Evolutionary conservation across 92 coral and sea anemone species (phyloP), one percentile per base, ranked within the genome.

Genomic region (Zoanthus sociatus): DNA sequence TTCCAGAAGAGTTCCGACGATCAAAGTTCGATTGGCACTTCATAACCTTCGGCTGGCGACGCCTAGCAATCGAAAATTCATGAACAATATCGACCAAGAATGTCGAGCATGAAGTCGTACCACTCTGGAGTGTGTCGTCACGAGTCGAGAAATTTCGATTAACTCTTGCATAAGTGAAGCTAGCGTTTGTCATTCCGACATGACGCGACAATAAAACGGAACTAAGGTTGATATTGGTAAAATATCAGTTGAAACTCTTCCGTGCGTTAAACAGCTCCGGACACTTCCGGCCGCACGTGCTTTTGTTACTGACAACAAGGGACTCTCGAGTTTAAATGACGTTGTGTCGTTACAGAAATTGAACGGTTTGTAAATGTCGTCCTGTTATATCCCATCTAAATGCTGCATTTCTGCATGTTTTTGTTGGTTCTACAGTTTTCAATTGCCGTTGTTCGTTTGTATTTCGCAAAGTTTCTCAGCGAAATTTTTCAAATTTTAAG

Each of bases 141-240:
- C 85, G 53, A 21, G 26, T 66, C 85, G 85, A 81, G 85, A 81
- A 48, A 66, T 61, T 81, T 81, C 85, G 46, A 18, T 58, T 48
- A 26, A 37, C 55, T 51, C 44, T 48, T 70, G 63, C 3, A 70
- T 26, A 18, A 26, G 8, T 12, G 42, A 60, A 37, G 37, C 31
- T 58, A 42, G 16, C 44, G 11, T 47, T 15, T 45, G 32, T 66
- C 37, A 46, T 37, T 44, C 54, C 55, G 64, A 2, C 21, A 21
- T 66, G 64, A 66, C 56, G 55, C 68, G 84, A 60, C 46, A 50
- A 12, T 6, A 50, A 2, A 37, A 37, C 60, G 64, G 15, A 63
- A 81, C 85, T 60, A 81, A 81, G 85, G 75, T 67, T 73, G 30
- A 12, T 5, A 37, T 16, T n/a, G 33, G 44, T n/a, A 81, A n/a